A percentile compares a stretch with the other conserved stretches of the same genome.
These are phyloP conservation scores for Melanotaenia boesemani DNA, from an alignment of 2,797 vertebrate genomes.

Conservation along the genomic window DNA sequence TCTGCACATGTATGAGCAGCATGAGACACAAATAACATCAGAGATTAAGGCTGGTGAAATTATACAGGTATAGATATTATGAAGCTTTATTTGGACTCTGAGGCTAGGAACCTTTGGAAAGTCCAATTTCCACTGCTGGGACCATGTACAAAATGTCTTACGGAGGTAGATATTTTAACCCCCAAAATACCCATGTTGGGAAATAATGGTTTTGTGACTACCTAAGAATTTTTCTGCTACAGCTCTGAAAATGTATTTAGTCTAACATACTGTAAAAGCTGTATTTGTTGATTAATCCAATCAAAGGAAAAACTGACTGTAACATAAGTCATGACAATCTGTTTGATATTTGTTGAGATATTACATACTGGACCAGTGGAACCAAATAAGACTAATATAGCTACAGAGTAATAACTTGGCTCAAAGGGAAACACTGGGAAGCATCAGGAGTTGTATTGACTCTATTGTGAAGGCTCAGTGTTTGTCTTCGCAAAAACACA, in stretches of 20 bases:
- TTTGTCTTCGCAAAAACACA: not conserved
- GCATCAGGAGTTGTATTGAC: not conserved
- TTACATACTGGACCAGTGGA: not conserved
- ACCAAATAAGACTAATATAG: not conserved
- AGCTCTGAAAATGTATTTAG: not conserved
- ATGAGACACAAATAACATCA: not conserved
- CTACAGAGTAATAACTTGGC: not conserved
- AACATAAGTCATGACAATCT: not conserved
- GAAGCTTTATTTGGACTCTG: not conserved
- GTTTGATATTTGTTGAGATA: not conserved
- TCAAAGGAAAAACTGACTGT: not conserved
- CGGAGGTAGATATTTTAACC: not conserved
- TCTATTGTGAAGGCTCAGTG: not conserved
- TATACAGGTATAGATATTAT: not conserved
- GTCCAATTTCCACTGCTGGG: not conserved
- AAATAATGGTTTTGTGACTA: not conserved
- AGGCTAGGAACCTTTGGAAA: not conserved
- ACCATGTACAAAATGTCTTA: not conserved
- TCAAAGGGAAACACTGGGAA: not conserved
- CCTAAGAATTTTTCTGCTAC: not conserved
- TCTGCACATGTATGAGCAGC: not conserved
- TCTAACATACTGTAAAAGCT: not conserved
- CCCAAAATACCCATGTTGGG: not conserved
- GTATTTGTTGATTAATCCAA: not conserved
- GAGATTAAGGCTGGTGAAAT: not conserved